Conservation (phyloP, 1,140 invertebrate species). For the Linepithema humile region DNA sequence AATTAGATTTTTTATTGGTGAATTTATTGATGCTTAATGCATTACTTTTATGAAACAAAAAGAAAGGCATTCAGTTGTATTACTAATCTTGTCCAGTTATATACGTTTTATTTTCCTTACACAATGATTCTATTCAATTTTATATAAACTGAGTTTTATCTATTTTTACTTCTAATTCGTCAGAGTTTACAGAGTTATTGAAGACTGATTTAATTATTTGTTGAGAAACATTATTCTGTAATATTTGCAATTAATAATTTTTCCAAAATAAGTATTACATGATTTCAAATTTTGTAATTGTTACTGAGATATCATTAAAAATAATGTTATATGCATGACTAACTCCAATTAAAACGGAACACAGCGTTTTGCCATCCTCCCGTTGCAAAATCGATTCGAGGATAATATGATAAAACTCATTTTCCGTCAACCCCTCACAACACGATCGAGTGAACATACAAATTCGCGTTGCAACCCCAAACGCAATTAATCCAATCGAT, state of each 20-base stretch:
- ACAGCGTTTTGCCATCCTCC: background rate
- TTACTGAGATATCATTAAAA: background rate
- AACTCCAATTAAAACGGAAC: slow-evolving; percentile 22
- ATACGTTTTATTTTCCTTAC: no score
- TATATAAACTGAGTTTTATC: no score
- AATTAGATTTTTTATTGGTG: no score
- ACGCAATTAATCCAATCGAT: slow-evolving; percentile 37
- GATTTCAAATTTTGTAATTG: background rate
- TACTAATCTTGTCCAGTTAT: no score
- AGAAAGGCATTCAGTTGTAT: no score
- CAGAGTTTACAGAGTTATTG: no score
- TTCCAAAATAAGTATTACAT: background rate
- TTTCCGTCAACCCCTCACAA: background rate
- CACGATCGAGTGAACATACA: slow-evolving; percentile 1
- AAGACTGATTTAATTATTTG: no score
- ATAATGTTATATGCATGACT: background rate
- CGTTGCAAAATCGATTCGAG: slow-evolving; percentile 20
- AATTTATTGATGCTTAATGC: no score
- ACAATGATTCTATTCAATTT: no score
- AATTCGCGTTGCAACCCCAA: background rate
- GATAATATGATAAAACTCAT: slow-evolving; percentile 35
- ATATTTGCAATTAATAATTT: background rate
- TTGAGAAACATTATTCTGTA: no score
- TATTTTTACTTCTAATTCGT: no score
- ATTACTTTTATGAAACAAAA: no score